phyloP scores from a whole-genome alignment of 30 jellyfish, hydroid and myxozoan species.

The Hydra vulgaris region DNA sequence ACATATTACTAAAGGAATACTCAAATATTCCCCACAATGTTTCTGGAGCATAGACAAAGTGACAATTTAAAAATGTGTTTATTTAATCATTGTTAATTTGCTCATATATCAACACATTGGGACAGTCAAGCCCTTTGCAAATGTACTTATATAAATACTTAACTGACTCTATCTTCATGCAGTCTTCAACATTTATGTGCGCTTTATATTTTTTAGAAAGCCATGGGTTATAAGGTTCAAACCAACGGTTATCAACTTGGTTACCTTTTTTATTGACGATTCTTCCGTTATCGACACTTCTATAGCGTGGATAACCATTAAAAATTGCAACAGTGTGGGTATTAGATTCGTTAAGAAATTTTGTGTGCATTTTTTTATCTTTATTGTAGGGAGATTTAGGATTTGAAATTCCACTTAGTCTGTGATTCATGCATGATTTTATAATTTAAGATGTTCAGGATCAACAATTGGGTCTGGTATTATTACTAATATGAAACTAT shows the following conservation, averaged over 20 bases:
- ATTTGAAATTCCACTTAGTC: constrained; percentile 50
- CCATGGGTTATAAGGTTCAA: constrained; percentile 47
- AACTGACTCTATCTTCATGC: constrained; percentile 15
- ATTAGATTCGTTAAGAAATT: constrained; percentile 17
- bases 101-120: constrained; percentile 36
- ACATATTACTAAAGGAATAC: too few relatives aligned
- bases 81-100: constrained; percentile 50
- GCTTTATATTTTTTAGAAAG: constrained; percentile 26
- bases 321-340: constrained; percentile 9
- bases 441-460: constrained; percentile 26
- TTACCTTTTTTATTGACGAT: neutral
- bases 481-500: constrained; percentile 34
- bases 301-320: too few relatives aligned
- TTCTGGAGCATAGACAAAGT: constrained; percentile 27
- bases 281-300: constrained; percentile 24
- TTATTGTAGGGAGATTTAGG: constrained; percentile 43
- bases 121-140: constrained; percentile 42
- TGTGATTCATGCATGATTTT: constrained; percentile 46
- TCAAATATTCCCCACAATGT: constrained; percentile 39
- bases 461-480: too few relatives aligned
- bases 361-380: constrained; percentile 41
- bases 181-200: constrained; percentile 39
- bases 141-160: constrained; percentile 36
- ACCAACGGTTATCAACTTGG: constrained; percentile 41
- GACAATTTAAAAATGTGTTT: constrained; percentile 19